Conservation (phyloP, 2,888 invertebrate species). For the Phanerotoma sp. region DNA sequence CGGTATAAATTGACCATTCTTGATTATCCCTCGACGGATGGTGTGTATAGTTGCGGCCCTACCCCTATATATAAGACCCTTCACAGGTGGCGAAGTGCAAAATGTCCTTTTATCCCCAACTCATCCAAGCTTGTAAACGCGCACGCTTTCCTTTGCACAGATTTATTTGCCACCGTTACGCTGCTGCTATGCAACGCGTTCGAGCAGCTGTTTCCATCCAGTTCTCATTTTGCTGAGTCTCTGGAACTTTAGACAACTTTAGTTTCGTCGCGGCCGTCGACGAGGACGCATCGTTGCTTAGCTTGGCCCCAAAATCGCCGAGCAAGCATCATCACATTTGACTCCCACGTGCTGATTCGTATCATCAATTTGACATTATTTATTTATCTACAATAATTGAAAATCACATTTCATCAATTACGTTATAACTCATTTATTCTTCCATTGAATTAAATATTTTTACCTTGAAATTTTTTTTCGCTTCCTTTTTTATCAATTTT, state of each 20-base stretch:
- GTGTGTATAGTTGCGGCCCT: not conserved
- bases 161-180: slow-evolving; percentile 13
- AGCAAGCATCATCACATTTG: not conserved
- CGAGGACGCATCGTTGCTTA: slow-evolving; percentile 31
- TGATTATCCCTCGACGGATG: not conserved
- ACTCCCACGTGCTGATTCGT: slow-evolving; percentile 9
- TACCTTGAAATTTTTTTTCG: no score
- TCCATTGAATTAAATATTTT: no score
- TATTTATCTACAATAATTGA: no score
- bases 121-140: not conserved
- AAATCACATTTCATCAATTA: no score
- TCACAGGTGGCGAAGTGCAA: slow-evolving; percentile 20
- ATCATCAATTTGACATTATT: no score
- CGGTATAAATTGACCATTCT: no score
- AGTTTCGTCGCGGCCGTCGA: slow-evolving; percentile 36
- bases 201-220: slow-evolving; percentile 21
- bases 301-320: slow-evolving; percentile 6
- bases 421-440: no score
- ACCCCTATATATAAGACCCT: slow-evolving; percentile 1
- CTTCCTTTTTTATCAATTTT: no score
- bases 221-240: not conserved
- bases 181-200: not conserved
- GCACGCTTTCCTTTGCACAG: not conserved
- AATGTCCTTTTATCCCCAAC: slow-evolving; percentile 2
- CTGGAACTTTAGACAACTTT: slow-evolving; percentile 14